Conservation (phyloP, 2,888 invertebrate species). For the Heliconius ethilla region DNA sequence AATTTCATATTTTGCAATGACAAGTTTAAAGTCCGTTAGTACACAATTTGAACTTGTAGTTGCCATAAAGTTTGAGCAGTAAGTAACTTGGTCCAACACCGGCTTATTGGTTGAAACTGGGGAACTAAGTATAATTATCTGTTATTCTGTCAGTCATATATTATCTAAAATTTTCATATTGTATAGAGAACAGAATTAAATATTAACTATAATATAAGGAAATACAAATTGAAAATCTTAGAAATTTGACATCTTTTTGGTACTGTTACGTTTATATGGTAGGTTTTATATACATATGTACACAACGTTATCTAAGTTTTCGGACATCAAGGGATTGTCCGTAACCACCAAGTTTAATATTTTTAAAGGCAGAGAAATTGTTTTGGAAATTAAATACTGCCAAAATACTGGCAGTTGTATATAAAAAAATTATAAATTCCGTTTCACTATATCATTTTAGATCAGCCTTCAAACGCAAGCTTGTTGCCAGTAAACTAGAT, state of each 20-base stretch:
- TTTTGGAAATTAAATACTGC: too few relatives aligned
- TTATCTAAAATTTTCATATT: neutral
- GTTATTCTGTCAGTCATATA: neutral
- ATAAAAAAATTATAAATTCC: too few relatives aligned
- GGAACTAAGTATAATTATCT: conserved; percentile 6
- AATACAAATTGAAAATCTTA: too few relatives aligned
- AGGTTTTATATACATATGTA: neutral
- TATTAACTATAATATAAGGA: neutral
- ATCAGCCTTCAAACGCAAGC: neutral
- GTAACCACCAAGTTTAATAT: neutral
- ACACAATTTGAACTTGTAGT: conserved; percentile 35
- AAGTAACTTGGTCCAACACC: conserved; percentile 17
- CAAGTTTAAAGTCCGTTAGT: conserved; percentile 41
- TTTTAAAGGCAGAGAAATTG: too few relatives aligned
- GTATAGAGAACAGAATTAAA: neutral
- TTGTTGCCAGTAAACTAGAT: conserved; percentile 20
- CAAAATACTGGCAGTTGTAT: too few relatives aligned
- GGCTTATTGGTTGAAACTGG: conserved; percentile 21
- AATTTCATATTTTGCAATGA: conserved; percentile 26
- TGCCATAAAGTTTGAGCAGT: conserved; percentile 38
- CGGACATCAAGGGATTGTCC: too few relatives aligned
- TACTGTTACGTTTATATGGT: too few relatives aligned
- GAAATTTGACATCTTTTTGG: too few relatives aligned
- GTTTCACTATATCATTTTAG: neutral
- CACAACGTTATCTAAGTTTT: neutral